Evolutionary conservation across 2,888 invertebrate species (phyloP).

Genomic region (Heliconius aoede): DNA sequence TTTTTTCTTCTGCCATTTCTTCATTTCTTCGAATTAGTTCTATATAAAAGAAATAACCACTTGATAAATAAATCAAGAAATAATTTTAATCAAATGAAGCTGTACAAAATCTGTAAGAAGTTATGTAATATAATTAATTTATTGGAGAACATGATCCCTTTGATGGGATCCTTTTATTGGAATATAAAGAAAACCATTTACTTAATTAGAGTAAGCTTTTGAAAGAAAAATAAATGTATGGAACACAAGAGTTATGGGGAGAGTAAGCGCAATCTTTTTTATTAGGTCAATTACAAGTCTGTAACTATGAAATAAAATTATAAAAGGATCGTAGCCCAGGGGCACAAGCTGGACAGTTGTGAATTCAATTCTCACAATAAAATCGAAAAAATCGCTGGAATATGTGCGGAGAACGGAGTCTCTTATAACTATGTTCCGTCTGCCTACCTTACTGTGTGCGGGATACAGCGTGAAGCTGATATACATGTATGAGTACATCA

Average conservation of each 20-base stretch:
- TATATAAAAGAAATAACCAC: not conserved
- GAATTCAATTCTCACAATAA: no score
- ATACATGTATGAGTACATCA: no score
- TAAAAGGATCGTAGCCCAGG: no score
- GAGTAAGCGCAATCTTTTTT: not conserved
- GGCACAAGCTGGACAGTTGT: no score
- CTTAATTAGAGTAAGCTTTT: constrained; percentile 37
- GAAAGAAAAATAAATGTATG: not conserved
- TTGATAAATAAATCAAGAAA: constrained; percentile 12
- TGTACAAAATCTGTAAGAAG: constrained; percentile 33
- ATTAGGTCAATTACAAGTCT: not conserved
- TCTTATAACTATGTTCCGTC: no score
- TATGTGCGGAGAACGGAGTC: no score
- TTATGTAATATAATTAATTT: constrained; percentile 38
- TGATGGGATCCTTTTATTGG: constrained; percentile 35
- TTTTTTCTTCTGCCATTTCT: no score
- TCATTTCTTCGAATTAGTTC: no score
- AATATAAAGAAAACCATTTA: constrained; percentile 39
- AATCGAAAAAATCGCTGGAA: no score
- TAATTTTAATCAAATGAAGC: constrained; percentile 38
- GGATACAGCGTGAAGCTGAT: no score
- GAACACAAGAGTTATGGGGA: not conserved
- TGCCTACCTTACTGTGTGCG: no score
- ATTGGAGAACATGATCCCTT: constrained; percentile 35
- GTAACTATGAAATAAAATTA: not conserved